These are phyloP conservation scores for Phyllotreta cruciferae DNA, from an alignment of 2,888 invertebrate species.

Conservation along the genomic window DNA sequence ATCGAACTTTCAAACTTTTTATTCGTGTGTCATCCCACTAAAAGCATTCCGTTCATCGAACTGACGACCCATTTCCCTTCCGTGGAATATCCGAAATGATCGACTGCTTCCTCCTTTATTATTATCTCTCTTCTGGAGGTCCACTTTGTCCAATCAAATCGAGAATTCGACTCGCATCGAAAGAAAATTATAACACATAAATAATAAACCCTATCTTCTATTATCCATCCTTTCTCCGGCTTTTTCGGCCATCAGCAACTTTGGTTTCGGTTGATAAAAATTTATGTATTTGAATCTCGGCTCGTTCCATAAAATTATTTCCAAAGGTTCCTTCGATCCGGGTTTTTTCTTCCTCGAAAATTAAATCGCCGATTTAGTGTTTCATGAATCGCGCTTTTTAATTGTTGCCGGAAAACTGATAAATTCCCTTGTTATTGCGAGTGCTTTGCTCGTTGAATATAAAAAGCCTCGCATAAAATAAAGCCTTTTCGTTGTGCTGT, in stretches of 20 bases:
- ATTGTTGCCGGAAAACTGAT: no score
- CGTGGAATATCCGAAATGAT: slow-evolving; percentile 21
- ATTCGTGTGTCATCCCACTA: slow-evolving; percentile 6
- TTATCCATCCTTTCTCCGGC: slow-evolving; percentile 26
- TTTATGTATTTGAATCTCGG: slow-evolving; percentile 22
- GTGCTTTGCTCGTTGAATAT: no score
- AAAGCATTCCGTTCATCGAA: slow-evolving; percentile 8
- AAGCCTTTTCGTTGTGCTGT: no score
- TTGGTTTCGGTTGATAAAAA: slow-evolving; percentile 27
- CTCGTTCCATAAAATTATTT: slow-evolving; percentile 1
- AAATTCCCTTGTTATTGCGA: no score
- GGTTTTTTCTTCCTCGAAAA: slow-evolving; percentile 3
- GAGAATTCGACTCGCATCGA: slow-evolving; percentile 22
- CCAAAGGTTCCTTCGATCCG: not conserved
- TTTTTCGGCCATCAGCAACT: slow-evolving; percentile 28
- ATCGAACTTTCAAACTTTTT: slow-evolving; percentile 4
- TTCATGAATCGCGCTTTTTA: no score
- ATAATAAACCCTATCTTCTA: slow-evolving; percentile 29
- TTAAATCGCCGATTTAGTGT: not conserved
- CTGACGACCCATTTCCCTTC: slow-evolving; percentile 20
- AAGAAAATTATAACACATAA: slow-evolving; percentile 32
- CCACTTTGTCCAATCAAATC: slow-evolving; percentile 26
- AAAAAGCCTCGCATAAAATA: no score
- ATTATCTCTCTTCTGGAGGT: slow-evolving; percentile 13
- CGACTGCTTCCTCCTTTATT: slow-evolving; percentile 28